phyloP scores from a whole-genome alignment of 2,888 invertebrate species.

The Lordiphosa andalusiaca region DNA sequence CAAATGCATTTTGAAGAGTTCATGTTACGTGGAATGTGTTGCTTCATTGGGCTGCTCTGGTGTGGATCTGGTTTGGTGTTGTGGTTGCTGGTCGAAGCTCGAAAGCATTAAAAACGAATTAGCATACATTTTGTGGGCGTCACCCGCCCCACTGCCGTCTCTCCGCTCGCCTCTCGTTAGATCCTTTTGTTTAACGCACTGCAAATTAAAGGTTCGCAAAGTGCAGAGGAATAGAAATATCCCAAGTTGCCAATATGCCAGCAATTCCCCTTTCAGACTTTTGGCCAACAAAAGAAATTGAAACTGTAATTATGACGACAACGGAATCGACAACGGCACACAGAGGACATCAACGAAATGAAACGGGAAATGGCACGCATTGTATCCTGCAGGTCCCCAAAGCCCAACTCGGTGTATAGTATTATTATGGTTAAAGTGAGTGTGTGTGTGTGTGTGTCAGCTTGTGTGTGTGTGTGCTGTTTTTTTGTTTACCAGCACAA shows the following conservation, averaged over 20 bases:
- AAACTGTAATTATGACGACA: slow-evolving; percentile 62
- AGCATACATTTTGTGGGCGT: slow-evolving; percentile 41
- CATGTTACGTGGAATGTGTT: slow-evolving; percentile 13
- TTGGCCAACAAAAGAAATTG: slow-evolving; percentile 44
- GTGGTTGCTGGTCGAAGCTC: not conserved
- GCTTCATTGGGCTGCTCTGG: slow-evolving; percentile 2
- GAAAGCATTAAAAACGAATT: slow-evolving; percentile 59
- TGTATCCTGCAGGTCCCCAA: slow-evolving; percentile 10
- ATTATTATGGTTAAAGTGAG: slow-evolving; percentile 3
- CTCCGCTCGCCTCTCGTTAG: slow-evolving; percentile 7
- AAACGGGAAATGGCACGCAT: slow-evolving; percentile 24
- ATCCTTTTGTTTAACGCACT: slow-evolving; percentile 41
- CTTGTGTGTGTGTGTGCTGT: not conserved
- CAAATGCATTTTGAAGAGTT: slow-evolving; percentile 13
- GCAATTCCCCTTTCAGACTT: slow-evolving; percentile 3
- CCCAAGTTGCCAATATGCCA: slow-evolving; percentile 4
- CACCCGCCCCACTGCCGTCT: not conserved
- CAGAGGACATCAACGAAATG: slow-evolving; percentile 17
- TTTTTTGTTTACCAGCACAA: slow-evolving; percentile 27
- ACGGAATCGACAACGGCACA: slow-evolving; percentile 16
- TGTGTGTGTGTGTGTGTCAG: not conserved
- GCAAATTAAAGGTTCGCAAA: slow-evolving; percentile 24
- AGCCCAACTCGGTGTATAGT: slow-evolving; percentile 6
- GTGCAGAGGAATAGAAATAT: slow-evolving; percentile 10
- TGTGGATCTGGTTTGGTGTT: not conserved